These are phyloP conservation scores for Tachysurus vachellii DNA, from an alignment of 2,113 vertebrate genomes.

Conservation along the genomic window DNA sequence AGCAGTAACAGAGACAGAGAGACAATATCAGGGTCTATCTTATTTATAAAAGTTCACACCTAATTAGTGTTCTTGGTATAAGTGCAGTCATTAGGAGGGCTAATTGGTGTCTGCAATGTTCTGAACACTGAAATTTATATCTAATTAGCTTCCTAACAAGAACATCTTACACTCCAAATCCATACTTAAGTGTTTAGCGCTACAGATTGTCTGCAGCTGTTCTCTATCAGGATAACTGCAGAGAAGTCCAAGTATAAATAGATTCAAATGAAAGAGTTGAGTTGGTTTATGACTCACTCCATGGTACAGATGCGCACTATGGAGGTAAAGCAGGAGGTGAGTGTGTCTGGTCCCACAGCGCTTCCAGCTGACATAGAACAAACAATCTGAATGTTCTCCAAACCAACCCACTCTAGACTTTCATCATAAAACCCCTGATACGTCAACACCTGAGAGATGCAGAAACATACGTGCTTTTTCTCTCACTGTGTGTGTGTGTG, in stretches of 20 bases:
- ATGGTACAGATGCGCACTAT: slow-evolving; percentile 91
- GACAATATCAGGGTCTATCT: neutral
- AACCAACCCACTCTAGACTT: slow-evolving; percentile 96
- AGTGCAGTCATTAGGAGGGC: neutral
- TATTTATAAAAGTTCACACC: neutral
- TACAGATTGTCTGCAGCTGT: slow-evolving; percentile 92
- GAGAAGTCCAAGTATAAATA: neutral
- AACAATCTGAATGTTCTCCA: slow-evolving; percentile 96
- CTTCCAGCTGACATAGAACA: slow-evolving; percentile 95
- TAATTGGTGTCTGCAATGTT: neutral
- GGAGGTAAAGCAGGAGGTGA: slow-evolving; percentile 92
- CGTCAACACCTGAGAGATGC: slow-evolving; percentile 81
- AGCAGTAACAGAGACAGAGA: slow-evolving; percentile 32
- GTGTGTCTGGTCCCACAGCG: slow-evolving; percentile 87
- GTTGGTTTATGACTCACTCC: slow-evolving; percentile 79
- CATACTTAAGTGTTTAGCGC: slow-evolving; percentile 51
- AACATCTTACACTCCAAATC: neutral
- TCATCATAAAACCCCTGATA: slow-evolving; percentile 98
- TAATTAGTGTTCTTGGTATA: neutral
- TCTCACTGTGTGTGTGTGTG: slow-evolving; percentile 48
- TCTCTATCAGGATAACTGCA: slow-evolving; percentile 92
- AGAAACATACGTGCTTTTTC: neutral
- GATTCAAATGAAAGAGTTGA: neutral
- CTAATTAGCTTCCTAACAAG: neutral
- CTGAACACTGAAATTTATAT: too few relatives aligned